Evolutionary conservation across 2,797 vertebrate species (phyloP), one percentile per base, ranked within the genome.

Genomic region (Vultur gryphus): DNA sequence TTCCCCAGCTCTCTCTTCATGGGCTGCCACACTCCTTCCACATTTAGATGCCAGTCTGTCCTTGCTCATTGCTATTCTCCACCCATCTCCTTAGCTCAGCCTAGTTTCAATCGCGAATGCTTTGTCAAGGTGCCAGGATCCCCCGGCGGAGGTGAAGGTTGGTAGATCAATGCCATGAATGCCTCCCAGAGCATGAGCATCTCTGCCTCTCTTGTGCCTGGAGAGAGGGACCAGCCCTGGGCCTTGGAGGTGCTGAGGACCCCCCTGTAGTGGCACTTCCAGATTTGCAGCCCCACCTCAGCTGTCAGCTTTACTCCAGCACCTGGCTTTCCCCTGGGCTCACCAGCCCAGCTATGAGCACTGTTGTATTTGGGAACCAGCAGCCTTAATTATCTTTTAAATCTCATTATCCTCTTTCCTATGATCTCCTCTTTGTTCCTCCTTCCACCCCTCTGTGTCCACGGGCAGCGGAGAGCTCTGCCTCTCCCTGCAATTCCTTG

Each of bases 111-210:
- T 67, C 3, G 1, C 4, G 5, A 70, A 35, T 25, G 44, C 59
- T 84, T 89, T 92, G 92, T 83, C 96, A 83, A 64, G 86, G 84
- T 67, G 91, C 95, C 94, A 93, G 87, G 84, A 67, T 61, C n/a
- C 73, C 88, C 54, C 1, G 4, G 76, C 1, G 2, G 72, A 77
- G 82, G 64, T 95, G 89, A 89, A 92, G 94, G 87, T 70, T 85
- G 92, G 82, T 73, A 87, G 84, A 89, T 64, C 67, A 57, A 43
- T 25, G 64, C 66, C 62, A 51, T 2, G 8, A 48, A 44, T 7
- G 31, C 26, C 41, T 77, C 51, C 48, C 64, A 85, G 51, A 51
- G 70, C 51, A 29, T 8, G 18, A 82, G 23, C 75, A 62, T 41
- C 80, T 72, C 81, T 51, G 46, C 23, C 58, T 19, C 16, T 57